A percentile compares a stretch with the other conserved stretches of the same genome.
Evolutionary conservation across 2,113 vertebrate species (phyloP).

Genomic region (Lepus timidus): DNA sequence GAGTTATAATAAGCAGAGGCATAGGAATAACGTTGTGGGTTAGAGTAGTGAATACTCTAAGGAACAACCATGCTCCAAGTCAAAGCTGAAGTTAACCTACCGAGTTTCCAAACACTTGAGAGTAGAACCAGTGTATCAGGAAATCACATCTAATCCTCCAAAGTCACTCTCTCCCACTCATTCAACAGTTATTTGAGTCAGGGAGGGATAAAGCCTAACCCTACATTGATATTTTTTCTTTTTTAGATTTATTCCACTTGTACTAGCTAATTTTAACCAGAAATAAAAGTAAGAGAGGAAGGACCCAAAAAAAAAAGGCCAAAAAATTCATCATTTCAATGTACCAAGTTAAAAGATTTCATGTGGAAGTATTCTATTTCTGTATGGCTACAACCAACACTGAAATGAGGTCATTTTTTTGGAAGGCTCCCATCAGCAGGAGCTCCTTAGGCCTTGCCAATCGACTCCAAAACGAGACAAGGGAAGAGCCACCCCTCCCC

Average conservation of each 20-base stretch:
- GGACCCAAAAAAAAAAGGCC: background rate
- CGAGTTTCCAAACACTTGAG: background rate
- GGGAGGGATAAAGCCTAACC: background rate
- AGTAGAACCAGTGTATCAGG: background rate
- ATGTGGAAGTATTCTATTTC: background rate
- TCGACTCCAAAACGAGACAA: background rate
- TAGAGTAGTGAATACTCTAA: background rate
- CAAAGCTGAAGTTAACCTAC: constrained; percentile 1
- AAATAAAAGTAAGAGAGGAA: constrained; percentile 36
- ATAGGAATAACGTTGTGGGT: background rate
- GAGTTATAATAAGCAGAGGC: background rate
- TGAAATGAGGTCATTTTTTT: background rate
- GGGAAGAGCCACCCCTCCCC: background rate
- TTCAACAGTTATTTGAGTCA: constrained; percentile 28
- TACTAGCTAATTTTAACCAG: background rate
- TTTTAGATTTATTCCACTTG: background rate
- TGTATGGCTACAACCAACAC: background rate
- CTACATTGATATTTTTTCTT: constrained; percentile 3
- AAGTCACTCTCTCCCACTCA: background rate
- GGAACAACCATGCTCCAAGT: background rate
- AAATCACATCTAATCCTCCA: background rate
- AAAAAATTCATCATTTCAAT: constrained; percentile 4
- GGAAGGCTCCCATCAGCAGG: background rate
- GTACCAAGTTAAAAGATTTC: constrained; percentile 28
- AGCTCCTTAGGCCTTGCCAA: background rate